phyloP scores from a whole-genome alignment of 2,888 invertebrate species.

The Venustoraphidia nigricollis region DNA sequence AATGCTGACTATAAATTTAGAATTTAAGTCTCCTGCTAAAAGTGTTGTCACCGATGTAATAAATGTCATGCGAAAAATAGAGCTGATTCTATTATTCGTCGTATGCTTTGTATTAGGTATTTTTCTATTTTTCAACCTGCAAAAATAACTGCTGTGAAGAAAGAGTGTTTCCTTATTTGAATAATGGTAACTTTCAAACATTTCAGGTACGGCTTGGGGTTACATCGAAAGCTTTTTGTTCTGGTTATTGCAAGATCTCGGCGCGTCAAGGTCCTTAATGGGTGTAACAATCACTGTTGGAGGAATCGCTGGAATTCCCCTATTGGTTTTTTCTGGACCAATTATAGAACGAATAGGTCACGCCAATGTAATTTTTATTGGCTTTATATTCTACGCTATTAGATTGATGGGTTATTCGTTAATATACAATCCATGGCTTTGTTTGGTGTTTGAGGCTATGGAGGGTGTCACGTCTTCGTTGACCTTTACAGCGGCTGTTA shows the following conservation, averaged over 20 bases:
- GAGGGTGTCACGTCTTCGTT: constrained; percentile 62
- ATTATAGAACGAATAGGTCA: constrained; percentile 58
- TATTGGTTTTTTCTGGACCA: constrained; percentile 60
- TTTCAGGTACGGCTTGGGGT: constrained; percentile 64
- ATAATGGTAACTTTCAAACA: background rate
- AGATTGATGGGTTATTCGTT: constrained; percentile 57
- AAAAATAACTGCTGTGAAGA: background rate
- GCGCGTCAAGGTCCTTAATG: constrained; percentile 60
- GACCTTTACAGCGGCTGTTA: constrained; percentile 62
- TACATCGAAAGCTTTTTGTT: constrained; percentile 70
- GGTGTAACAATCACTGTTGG: constrained; percentile 68
- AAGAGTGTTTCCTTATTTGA: background rate
- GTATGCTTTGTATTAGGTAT: constrained; percentile 58
- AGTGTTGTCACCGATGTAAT: constrained; percentile 55
- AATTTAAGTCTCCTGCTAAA: constrained; percentile 59
- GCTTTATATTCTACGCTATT: constrained; percentile 60
- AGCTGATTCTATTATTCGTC: constrained; percentile 54
- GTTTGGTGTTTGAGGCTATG: constrained; percentile 59
- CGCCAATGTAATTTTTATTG: constrained; percentile 61
- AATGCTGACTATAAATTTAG: constrained; percentile 56
- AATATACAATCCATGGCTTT: constrained; percentile 61
- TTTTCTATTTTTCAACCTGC: constrained; percentile 9
- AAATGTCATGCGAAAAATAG: constrained; percentile 48
- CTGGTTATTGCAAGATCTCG: constrained; percentile 64
- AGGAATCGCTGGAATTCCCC: constrained; percentile 57